Base-by-base conservation (phyloP, 2,888 invertebrate species). In the Lithophane leautieri region DNA sequence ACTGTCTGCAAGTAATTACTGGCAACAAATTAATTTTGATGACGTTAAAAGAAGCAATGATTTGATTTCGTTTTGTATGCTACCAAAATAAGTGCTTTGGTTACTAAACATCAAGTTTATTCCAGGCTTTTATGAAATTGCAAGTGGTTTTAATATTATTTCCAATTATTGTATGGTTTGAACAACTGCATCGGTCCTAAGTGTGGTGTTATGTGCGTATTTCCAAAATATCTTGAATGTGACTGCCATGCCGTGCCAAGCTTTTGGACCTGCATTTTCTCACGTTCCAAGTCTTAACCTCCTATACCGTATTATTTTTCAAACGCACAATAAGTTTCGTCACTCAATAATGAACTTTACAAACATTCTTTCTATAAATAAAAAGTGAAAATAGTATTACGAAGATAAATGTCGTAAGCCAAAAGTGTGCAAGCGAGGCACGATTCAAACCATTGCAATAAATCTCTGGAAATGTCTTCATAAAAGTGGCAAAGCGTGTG, bases 201-300 rank as follows among this genome's bases (percentile, higher is more conserved):
- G 61, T n/a, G 16, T 54, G n/a, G 11, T 58, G 11, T 56, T 58
- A 34, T 16, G 28, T 42, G 28, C 4, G 28, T 42, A 52, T 63
- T 67, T 19, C 28, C 7, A 68, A 70, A 56, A 61, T 70, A 28
- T 70, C 42, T 66, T 12, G 14, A 67, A 72, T 66, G 58, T 60
- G 54, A 60, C 50, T 47, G 40, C 58, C 22, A 50, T 50, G 19
- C 3, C 50, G 50, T 22, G 50, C 50, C 69, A 67, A 67, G 34
- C 25, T 61, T 56, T 67, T 16, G 56, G 70, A 54, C 61, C 47
- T 47, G 9, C n/a, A 65, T 60, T 83, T 47, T 2, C 61, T 78
- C 82, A 86, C 86, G 86, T 83, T 47, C 52, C 16, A 54, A 52
- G 86, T n/a, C 86, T 86, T 63, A 83, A 56, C 58, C 56, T 56